Conservation (phyloP, 2,113 vertebrate genomes). For the Regulus satrapa region DNA sequence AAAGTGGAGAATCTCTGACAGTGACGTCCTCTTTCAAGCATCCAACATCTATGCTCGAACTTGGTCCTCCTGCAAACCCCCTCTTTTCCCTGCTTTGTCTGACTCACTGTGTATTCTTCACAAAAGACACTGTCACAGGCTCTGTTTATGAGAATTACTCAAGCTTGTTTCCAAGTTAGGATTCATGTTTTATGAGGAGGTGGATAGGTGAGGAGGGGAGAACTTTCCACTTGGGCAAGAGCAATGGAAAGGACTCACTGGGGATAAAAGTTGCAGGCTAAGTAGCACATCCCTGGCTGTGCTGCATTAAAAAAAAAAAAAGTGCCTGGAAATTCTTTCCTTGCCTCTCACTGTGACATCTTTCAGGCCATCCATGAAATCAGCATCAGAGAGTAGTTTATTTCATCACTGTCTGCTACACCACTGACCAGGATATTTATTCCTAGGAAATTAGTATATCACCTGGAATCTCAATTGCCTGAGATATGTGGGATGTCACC, state of each 20-base stretch:
- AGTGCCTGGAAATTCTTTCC: background rate
- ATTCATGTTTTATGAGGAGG: background rate
- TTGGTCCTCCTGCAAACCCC: background rate
- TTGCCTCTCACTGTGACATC: background rate
- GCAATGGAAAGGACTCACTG: background rate
- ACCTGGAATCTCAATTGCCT: background rate
- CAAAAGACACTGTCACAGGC: background rate
- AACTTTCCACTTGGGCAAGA: background rate
- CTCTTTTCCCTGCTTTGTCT: background rate
- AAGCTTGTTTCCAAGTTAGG: background rate
- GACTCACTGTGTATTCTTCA: slow-evolving; percentile 12
- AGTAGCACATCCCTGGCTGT: background rate
- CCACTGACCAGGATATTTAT: background rate
- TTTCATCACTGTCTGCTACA: background rate
- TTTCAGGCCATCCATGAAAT: background rate
- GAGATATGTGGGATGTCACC: background rate
- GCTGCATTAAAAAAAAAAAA: background rate
- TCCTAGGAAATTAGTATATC: background rate
- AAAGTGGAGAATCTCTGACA: slow-evolving; percentile 46
- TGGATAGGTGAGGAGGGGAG: background rate
- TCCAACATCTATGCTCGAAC: background rate
- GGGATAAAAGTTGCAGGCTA: background rate
- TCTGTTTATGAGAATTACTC: slow-evolving; percentile 13
- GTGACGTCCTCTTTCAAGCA: slow-evolving; percentile 25
- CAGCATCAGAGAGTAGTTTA: background rate